A percentile compares a stretch with the other conserved stretches of the same genome.
Conservation (phyloP, 2,113 vertebrate genomes). For the Podocnemis expansa region DNA sequence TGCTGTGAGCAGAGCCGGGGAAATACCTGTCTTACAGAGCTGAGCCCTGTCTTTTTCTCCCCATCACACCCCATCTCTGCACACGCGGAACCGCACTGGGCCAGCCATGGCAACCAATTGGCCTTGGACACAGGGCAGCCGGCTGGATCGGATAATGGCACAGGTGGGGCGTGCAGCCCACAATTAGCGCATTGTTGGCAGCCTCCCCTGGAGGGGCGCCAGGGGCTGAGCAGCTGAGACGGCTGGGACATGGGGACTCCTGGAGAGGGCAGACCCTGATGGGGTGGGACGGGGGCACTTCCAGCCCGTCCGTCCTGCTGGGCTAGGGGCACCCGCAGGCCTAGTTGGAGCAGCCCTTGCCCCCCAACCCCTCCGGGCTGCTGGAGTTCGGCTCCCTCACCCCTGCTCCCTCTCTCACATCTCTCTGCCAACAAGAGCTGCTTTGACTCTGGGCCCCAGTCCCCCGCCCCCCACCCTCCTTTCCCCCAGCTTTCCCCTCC, state of each 20-base stretch:
- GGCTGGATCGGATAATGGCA: rapidly evolving
- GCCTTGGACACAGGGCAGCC: no score
- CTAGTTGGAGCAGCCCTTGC: not conserved
- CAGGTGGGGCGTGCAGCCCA: not conserved
- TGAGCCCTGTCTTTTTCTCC: not conserved
- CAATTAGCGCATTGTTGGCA: not conserved
- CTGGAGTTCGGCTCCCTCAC: not conserved
- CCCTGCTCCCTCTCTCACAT: not conserved
- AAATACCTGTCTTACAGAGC: not conserved
- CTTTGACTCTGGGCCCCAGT: not conserved
- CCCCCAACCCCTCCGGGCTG: not conserved
- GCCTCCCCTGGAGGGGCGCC: not conserved
- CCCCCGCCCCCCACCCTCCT: no score
- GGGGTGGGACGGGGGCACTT: not conserved
- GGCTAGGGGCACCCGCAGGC: not conserved
- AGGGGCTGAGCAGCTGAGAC: not conserved
- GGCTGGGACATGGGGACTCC: not conserved
- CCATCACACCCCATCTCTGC: not conserved
- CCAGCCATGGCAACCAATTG: not conserved
- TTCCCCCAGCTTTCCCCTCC: not conserved
- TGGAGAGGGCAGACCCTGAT: not conserved
- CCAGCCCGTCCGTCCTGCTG: not conserved
- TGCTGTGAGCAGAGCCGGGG: not conserved
- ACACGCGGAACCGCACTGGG: not conserved
- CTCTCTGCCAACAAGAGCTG: not conserved